Evolutionary conservation across 2,797 vertebrate species (phyloP), one percentile per base, ranked within the genome.

Genomic region (Chelidonichthys spinosus): DNA sequence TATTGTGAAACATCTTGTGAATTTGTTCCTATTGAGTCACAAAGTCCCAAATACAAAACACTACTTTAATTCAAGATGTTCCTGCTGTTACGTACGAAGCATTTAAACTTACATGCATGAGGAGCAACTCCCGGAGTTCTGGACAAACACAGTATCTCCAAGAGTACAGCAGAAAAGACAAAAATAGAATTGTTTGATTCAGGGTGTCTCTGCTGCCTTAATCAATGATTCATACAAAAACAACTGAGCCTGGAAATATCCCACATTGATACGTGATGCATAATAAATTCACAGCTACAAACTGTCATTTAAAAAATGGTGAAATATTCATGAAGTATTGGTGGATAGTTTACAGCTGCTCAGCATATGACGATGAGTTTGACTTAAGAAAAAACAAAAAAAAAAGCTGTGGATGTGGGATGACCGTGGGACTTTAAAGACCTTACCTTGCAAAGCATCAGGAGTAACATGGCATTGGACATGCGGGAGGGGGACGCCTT

Each of bases 361-460:
- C 39, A 46, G 39, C 53, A 61, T 11, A 72, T 63, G 39, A 63
- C 37, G 39, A 66, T 72, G 56, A 76, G 40, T 63, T 66, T 33
- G 11, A 33, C 25, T 11, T 2, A 36, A n/a, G 17, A 62, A 54
- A 63, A 58, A 58, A n/a, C 2, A 36, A 5, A 63, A 25, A 53
- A 53, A 60, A 44, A 71, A 46, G 32, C 36, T 18, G 8, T 44
- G 59, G 11, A 52, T 43, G 55, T 37, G 70, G 33, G 33, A 40
- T 79, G 78, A 44, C 35, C 43, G 63, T 33, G 17, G 32, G n/a
- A 58, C 17, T 66, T 74, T 32, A 42, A 37, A 18, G 37, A 90
- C 96, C 93, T 43, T 97, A 99, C 98, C 97, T 96, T 95, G 95
- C 95, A 96, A 90, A 96, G 96, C 97, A 98, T 99, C 97, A 98